These are phyloP conservation scores for Sterrhoptilus dennistouni DNA, from an alignment of 2,113 vertebrate species.

Conservation along the genomic window DNA sequence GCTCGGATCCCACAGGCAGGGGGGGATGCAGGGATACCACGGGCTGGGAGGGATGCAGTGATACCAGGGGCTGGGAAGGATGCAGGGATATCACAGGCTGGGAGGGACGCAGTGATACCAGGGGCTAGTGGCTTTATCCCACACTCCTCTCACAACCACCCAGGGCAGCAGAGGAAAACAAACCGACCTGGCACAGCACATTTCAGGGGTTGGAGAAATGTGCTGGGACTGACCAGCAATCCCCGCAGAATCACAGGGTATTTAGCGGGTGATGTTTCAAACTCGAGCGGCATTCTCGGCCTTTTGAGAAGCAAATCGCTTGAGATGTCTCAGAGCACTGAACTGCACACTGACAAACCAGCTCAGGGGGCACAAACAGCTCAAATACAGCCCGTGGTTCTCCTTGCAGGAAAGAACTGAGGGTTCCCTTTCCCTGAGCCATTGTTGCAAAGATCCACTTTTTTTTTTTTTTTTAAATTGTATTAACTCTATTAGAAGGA, in stretches of 20 bases:
- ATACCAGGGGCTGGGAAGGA: no score
- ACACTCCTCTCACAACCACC: neutral
- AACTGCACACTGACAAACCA: neutral
- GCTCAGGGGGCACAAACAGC: neutral
- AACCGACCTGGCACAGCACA: neutral
- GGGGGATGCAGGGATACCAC: no score
- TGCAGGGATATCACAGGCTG: neutral
- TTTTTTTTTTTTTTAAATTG: neutral
- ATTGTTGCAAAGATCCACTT: neutral
- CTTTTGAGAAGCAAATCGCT: neutral
- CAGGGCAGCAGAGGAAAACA: neutral
- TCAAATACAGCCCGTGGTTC: neutral
- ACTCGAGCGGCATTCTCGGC: neutral
- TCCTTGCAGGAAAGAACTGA: neutral
- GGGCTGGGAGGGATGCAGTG: no score
- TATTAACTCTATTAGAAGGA: neutral
- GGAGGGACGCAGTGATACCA: neutral
- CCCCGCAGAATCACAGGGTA: neutral
- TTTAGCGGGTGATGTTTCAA: neutral
- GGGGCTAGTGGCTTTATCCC: neutral
- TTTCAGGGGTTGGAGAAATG: fast-evolving
- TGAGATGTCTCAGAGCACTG: neutral
- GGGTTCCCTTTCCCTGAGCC: neutral
- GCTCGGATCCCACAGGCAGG: no score
- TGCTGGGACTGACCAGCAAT: neutral